Evolutionary conservation across 1,140 invertebrate genomes (phyloP).

Genomic region (Oreohelix idahoensis): DNA sequence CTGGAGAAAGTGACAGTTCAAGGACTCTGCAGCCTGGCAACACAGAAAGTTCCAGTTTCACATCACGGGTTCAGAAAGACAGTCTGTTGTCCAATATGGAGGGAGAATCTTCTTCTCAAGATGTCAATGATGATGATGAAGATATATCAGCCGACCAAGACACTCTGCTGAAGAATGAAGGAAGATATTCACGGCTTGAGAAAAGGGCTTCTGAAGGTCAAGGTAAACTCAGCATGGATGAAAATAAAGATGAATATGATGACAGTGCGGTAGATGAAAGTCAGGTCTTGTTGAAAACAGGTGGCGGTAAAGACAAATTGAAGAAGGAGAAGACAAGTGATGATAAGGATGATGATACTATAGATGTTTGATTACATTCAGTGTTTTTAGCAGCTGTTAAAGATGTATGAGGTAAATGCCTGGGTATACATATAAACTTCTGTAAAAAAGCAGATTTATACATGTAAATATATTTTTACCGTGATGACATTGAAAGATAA

Average conservation of each 20-base stretch:
- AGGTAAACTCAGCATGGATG: not conserved
- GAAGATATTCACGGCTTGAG: not conserved
- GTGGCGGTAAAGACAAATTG: not conserved
- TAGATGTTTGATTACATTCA: not conserved
- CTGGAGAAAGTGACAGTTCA: not conserved
- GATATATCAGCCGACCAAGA: not conserved
- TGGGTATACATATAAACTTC: too few relatives aligned
- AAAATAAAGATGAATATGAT: conserved; percentile 4
- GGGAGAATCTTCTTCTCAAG: not conserved
- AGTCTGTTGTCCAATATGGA: not conserved
- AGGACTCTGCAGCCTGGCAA: not conserved
- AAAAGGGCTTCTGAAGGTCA: not conserved
- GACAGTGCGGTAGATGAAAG: not conserved
- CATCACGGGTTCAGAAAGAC: not conserved
- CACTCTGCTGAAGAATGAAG: not conserved
- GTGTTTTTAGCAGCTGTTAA: not conserved
- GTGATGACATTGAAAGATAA: too few relatives aligned
- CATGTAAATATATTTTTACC: too few relatives aligned
- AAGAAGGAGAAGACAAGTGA: not conserved
- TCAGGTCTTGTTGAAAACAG: conserved; percentile 16
- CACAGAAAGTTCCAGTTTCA: not conserved
- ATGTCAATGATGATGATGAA: not conserved
- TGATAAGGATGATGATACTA: not conserved
- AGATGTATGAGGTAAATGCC: too few relatives aligned
- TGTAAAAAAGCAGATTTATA: too few relatives aligned